These are phyloP conservation scores for Capitulum mitella DNA, from an alignment of 2,888 invertebrate genomes.

Conservation along the genomic window DNA sequence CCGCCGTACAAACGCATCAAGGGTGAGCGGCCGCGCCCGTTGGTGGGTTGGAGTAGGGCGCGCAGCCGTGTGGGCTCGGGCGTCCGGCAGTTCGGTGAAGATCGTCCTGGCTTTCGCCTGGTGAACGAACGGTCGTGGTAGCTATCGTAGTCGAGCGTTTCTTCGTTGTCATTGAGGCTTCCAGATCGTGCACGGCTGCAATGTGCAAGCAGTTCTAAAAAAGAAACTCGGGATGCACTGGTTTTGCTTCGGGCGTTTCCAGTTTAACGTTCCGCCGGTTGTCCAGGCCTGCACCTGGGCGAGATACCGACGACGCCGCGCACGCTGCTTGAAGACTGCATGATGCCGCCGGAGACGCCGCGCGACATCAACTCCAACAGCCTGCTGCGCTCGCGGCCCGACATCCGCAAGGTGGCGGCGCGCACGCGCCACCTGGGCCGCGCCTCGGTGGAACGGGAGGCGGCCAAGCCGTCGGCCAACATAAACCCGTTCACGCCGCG, in stretches of 20 bases:
- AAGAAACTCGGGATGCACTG: too few species aligned
- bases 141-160: too few species aligned
- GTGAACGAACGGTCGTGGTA: too few species aligned
- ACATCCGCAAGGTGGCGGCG: slow-evolving; percentile 22
- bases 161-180: too few species aligned
- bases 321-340: slow-evolving; percentile 34
- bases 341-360: slow-evolving; percentile 15
- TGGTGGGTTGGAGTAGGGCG: too few species aligned
- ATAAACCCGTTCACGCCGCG: slow-evolving; percentile 36
- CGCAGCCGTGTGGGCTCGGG: too few species aligned
- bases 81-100: too few species aligned
- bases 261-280: too few species aligned
- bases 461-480: slow-evolving; percentile 31
- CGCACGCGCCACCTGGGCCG: neutral
- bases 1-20: slow-evolving; percentile 35
- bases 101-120: too few species aligned
- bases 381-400: slow-evolving; percentile 26
- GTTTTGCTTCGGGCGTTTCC: too few species aligned
- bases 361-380: slow-evolving; percentile 2
- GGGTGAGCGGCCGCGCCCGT: slow-evolving; percentile 1
- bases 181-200: too few species aligned
- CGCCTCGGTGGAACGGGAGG: slow-evolving; percentile 18
- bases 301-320: slow-evolving; percentile 36
- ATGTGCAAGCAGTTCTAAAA: too few species aligned
- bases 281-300: slow-evolving; percentile 33